Evolutionary conservation across 2,888 invertebrate genomes (phyloP).

Genomic region (Dinocampus coccinellae): DNA sequence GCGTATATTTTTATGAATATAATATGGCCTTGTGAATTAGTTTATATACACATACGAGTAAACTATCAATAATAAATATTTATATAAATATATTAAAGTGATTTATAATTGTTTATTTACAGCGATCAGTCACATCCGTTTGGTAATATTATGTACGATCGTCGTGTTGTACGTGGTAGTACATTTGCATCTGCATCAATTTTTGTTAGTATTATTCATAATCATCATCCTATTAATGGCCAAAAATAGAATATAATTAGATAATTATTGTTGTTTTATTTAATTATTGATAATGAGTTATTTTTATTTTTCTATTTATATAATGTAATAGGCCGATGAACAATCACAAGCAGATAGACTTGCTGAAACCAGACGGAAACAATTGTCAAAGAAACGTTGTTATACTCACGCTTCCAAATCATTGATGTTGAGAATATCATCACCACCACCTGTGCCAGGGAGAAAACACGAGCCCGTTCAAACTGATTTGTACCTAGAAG

Average conservation of each 20-base stretch:
- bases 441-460: constrained; percentile 86
- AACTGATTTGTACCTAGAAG: constrained; percentile 91
- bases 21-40: background rate
- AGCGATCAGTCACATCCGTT: constrained; percentile 73
- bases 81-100: background rate
- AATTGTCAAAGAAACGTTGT: constrained; percentile 80
- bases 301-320: too few relatives aligned
- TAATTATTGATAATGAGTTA: background rate
- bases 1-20: background rate
- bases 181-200: constrained; percentile 74
- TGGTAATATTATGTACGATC: constrained; percentile 92
- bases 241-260: background rate
- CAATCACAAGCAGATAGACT: constrained; percentile 73
- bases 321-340: constrained; percentile 68
- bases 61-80: background rate
- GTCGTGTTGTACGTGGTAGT: constrained; percentile 86
- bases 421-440: constrained; percentile 73
- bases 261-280: too few relatives aligned
- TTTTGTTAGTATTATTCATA: constrained; percentile 60
- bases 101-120: constrained; percentile 53
- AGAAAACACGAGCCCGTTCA: constrained; percentile 89
- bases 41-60: constrained; percentile 3
- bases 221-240: too few relatives aligned
- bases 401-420: constrained; percentile 73
- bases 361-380: constrained; percentile 79